phyloP scores from a whole-genome alignment of 2,888 invertebrate species.

The Lasioglossum lativentre region DNA sequence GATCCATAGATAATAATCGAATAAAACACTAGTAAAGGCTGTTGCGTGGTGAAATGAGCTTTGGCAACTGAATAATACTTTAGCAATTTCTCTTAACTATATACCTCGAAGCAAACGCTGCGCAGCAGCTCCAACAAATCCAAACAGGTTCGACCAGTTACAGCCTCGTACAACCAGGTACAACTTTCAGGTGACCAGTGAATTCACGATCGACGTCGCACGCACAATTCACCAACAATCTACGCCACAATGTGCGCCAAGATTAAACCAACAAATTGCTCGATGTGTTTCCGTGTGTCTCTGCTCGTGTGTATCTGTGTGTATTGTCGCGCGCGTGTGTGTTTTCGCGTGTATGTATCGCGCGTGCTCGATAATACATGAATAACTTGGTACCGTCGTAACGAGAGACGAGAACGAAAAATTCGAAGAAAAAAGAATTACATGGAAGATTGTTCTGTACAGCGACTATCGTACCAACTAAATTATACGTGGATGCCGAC shows the following conservation, averaged over 20 bases:
- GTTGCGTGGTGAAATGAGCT: neutral
- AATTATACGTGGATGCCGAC: slow-evolving; percentile 58
- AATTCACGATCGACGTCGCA: neutral
- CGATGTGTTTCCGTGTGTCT: neutral
- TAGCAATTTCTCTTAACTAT: neutral
- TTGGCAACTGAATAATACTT: slow-evolving; percentile 1
- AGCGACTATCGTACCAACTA: slow-evolving; percentile 67
- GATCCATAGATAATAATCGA: neutral
- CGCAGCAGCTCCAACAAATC: neutral
- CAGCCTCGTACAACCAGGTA: neutral
- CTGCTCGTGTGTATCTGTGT: neutral
- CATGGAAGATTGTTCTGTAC: slow-evolving; percentile 78
- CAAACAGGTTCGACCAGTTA: neutral
- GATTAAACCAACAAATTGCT: neutral
- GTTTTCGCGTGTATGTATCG: neutral
- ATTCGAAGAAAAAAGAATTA: slow-evolving; percentile 55
- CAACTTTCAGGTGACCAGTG: neutral
- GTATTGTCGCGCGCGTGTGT: neutral
- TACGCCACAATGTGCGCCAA: neutral
- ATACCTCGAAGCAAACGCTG: neutral
- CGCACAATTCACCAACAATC: slow-evolving; percentile 7
- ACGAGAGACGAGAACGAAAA: slow-evolving; percentile 58
- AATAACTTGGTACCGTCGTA: slow-evolving; percentile 38
- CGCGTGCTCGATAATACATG: slow-evolving; percentile 31
- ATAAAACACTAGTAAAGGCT: neutral